Evolutionary conservation across 2,888 invertebrate genomes (phyloP), one percentile per base, ranked within the genome.

Genomic region (Ditula angustiorana): DNA sequence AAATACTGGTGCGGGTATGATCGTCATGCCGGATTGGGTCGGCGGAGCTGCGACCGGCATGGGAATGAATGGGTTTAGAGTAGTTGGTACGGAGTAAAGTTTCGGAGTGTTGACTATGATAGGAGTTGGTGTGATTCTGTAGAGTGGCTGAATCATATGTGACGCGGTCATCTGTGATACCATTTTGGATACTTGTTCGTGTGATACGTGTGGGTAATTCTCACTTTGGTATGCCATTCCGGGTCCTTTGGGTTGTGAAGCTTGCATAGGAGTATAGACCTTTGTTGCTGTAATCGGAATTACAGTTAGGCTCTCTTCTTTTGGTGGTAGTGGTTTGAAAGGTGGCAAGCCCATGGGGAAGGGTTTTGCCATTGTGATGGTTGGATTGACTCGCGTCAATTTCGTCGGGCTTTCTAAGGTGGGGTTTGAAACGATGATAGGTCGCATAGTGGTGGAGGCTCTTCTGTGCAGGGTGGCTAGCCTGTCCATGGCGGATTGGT

Each of bases 281-380:
- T 87, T 85, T 37, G 90, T 81, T 66, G 76, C 72, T 49, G 87
- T 74, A 61, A 93, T 83, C 13, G 94, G 94, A 49, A 93, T 80
- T 24, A 94, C 93, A 77, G 92, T 87, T 61, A 94, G 92, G 5
- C 94, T 95, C 23, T 92, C 91, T 69, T 92, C 91, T 77, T 92
- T 92, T 2, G 95, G 94, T 46, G 97, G 96, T 69, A 97, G 93
- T 0, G 97, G 97, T 78, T 94, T 96, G 86, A 97, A 97, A 0
- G 96, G 95, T 30, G 97, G 97, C 7, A 97, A 95, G 7, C 94
- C 94, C 85, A 94, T 87, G 2, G 93, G 92, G 73, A 94, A 81
- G 0, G 94, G 93, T 57, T 94, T 93, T 0, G 93, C 94, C 81
- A 94, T 87, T 11, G 94, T 92, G 10, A 75, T 73, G 4, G 77